phyloP scores from a whole-genome alignment of 2,113 vertebrate species.

The Anolis carolinensis region DNA sequence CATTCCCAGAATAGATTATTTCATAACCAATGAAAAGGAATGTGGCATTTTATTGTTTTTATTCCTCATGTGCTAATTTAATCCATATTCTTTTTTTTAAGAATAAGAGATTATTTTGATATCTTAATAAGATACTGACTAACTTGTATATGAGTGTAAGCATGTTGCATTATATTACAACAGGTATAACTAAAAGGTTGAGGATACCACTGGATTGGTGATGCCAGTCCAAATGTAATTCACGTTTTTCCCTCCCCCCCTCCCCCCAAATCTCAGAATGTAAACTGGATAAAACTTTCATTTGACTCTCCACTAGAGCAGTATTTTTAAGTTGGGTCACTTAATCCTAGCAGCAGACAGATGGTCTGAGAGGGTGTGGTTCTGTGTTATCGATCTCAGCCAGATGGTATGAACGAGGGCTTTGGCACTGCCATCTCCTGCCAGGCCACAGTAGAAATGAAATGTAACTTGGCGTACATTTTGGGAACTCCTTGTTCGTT shows the following conservation, averaged over 20 bases:
- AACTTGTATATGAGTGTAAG: background rate
- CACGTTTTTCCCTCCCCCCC: background rate
- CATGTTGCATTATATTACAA: background rate
- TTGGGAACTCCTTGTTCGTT: background rate
- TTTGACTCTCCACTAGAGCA: background rate
- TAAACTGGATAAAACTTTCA: background rate
- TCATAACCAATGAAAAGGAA: background rate
- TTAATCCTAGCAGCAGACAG: slow-evolving; percentile 5
- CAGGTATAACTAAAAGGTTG: background rate
- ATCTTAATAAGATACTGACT: background rate
- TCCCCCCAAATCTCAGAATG: background rate
- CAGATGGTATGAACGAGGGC: background rate
- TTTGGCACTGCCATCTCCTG: background rate
- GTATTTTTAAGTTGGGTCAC: background rate
- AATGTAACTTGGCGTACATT: background rate
- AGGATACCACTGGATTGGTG: background rate
- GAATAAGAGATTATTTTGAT: background rate
- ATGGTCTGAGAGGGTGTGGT: background rate
- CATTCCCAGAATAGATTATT: background rate
- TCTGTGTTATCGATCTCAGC: background rate
- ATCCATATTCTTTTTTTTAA: background rate
- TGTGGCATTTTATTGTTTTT: background rate
- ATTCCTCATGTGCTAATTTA: background rate
- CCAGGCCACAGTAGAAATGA: background rate
- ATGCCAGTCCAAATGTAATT: background rate